Base-by-base conservation (phyloP, 2,113 vertebrate species). In the Ancistrus triradiatus region DNA sequence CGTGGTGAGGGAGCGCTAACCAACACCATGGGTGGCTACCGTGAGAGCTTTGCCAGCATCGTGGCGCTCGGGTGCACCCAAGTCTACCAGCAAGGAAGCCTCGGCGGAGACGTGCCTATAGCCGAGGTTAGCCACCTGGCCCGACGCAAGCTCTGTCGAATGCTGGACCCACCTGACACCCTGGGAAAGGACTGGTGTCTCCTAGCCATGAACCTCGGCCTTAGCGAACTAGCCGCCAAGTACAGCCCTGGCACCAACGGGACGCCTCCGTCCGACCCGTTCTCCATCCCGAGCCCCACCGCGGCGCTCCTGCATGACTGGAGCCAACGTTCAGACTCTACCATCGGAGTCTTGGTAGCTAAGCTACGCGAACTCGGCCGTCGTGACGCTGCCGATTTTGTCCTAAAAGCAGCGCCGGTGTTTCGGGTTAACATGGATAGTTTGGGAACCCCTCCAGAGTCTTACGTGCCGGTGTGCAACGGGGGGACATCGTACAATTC, bases 181-280 rank as follows among this genome's bases (percentile, higher is more conserved):
- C 89, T 98, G 80, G 96, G 96, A 48, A 99, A 99, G 79, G 96
- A 98, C 69, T 99, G 96, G 95, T 99, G 95, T 83, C 91, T 99
- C 80, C 87, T 99, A 24, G 96, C 96, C 75, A 99, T 97, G 94
- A 98, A 98, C 84, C 81, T 99, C 52, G 94, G 95, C 64, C 93
- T 98, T 44, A 90, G 90, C 0, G 93, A 98, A 3, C 81, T 99
- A 53, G 94, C 97, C 77, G 95, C 96, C 62, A 95, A 94, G 69
- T 87, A 96, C 68, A 91, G 95, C 75, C 73, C 49, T 7, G 81
- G 75, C 40, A 85, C 77, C 22, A 91, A 88, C 2, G 90, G 90
- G 64, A 72, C 80, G 38, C 77, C 81, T 28, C 77, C 66, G 59
- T 84, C 40, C 33, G 76, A 75, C 74, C 72, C 57, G 38, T 62